Base-by-base conservation (phyloP, 2,113 vertebrate genomes). In the Vulpes vulpes region DNA sequence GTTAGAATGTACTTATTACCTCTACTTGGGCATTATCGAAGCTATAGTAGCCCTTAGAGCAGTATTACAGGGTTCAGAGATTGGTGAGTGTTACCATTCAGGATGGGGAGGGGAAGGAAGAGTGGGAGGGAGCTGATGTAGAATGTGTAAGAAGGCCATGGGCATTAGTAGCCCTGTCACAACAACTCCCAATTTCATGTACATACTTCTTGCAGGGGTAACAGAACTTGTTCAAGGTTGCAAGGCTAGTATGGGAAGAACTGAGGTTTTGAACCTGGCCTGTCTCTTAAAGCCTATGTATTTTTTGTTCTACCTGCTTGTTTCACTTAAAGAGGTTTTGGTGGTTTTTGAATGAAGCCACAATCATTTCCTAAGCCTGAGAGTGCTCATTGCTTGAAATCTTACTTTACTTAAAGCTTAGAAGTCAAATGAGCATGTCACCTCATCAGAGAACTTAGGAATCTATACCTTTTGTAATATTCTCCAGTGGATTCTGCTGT, bases 401-500 rank as follows among this genome's bases (percentile, higher is more conserved):
- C 67, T 96, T 83, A 81, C 73, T 91, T 94, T 91, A 79, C 25
- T 69, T 89, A 67, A 95, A 89, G 49, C 32, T 57, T 89, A 4
- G 51, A 73, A 96, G 38, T 93, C 71, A 89, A 95, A n/a, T n/a
- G 38, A 20, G 55, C 51, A 59, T 83, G 65, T 64, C 92, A 57
- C 57, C 60, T 94, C 53, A 90, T 89, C 49, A 82, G 86, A 93
- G 49, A 96, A 80, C 3, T 80, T 91, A 80, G 76, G 57, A 84
- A 84, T 97, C 53, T 78, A 5, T 80, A 32, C 12, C 32, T 88
- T 97, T 96, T 43, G 15, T 89, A 78, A 65, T 93, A 35, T 3
- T 97, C n/a, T 90, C 59, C 73, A 84, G 88, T 94, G 78, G 35
- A 76, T 93, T 95, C 55, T 94, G 32, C 35, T 96, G 32, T 27